phyloP scores from a whole-genome alignment of 2,888 invertebrate genomes.

The Odontocolon sp. region DNA sequence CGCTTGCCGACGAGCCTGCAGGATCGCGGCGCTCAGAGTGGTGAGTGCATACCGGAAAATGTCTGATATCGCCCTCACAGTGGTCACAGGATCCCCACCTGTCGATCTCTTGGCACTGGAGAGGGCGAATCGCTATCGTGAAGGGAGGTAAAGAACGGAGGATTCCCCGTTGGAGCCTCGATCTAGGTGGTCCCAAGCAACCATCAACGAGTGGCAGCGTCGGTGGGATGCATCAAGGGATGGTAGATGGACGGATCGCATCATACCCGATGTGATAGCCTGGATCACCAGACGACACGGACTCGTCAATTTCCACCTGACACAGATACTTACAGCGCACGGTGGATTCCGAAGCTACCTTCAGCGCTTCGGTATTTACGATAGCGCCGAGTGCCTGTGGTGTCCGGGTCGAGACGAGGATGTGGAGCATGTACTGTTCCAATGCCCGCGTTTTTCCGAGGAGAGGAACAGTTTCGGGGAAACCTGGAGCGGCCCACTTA shows the following conservation, averaged over 20 bases:
- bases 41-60: not conserved
- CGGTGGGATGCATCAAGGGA: conserved; percentile 46
- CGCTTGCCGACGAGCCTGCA: not conserved
- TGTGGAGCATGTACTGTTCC: not conserved
- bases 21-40: not conserved
- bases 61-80: not conserved
- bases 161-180: not conserved
- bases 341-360: not conserved
- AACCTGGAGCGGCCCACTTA: not conserved
- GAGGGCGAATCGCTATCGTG: not conserved
- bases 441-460: not conserved
- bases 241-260: conserved; percentile 50
- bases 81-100: not conserved
- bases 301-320: conserved; percentile 54
- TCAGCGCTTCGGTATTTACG: not conserved
- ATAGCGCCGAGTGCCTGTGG: not conserved
- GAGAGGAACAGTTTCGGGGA: not conserved
- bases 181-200: not conserved
- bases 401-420: not conserved
- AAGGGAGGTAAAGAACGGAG: not conserved
- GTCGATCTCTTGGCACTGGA: not conserved
- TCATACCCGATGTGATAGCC: conserved; percentile 40
- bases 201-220: conserved; percentile 39
- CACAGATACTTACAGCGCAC: conserved; percentile 36
- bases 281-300: conserved; percentile 57